Base-by-base conservation (phyloP, 2,888 invertebrate genomes). In the Trimorus sp. region DNA sequence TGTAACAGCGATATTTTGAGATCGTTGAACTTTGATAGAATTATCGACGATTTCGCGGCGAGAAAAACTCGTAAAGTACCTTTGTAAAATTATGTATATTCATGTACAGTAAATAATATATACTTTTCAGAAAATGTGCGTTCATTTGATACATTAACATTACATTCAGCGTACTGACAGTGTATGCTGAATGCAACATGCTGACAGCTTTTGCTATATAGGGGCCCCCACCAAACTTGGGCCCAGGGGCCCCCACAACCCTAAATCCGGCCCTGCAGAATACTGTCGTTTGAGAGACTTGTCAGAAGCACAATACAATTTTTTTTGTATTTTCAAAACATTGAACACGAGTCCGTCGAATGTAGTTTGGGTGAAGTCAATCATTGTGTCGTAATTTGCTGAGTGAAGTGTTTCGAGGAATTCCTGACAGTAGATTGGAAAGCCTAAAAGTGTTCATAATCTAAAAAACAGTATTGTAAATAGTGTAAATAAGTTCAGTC, bases 1-100 rank as follows among this genome's bases (percentile, higher is more conserved):
- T 66, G 69, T 11, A 75, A 76, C 15, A 68, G 56, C 12, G 78
- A 78, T 38, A 60, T 82, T 71, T 45, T 73, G n/a, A 77, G 63
- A 75, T 16, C 56, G 16, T 54, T 76, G 12, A 58, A 15, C 14
- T 76, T 74, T 62, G 42, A 59, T 11, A 71, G 71, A 45, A 45
- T 81, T n/a, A 81, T 76, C 14, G 71, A 81, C 49, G 68, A 59
- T 56, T 82, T 77, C 58, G 38, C 26, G 26, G 4, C 26, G 4
- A 68, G 51, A n/a, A 69, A 79, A 75, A 45, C 26, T 6, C n/a
- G 56, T 15, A 68, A 54, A 68, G 6, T 56, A 2, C 54, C 45
- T 45, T 6, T 45, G 9, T 45, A n/a, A 45, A n/a, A 12, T 45
- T 1, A 45, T 45, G 1, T 1, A 12, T 45, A 45, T 45, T 12